These are phyloP conservation scores for Philhelius pedissequus DNA, from an alignment of 2,888 invertebrate genomes.

Conservation along the genomic window DNA sequence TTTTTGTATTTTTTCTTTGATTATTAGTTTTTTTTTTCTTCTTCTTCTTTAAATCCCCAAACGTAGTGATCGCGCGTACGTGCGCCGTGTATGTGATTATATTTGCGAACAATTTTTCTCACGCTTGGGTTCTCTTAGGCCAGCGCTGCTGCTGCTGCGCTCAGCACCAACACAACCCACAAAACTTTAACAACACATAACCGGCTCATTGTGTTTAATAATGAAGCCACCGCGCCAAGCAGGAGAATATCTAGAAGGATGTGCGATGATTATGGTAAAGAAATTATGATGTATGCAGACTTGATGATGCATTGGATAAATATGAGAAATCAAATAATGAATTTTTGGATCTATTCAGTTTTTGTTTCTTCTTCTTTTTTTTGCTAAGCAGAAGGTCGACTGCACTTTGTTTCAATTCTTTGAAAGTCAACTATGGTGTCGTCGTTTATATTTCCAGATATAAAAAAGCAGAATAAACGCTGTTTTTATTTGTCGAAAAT, in stretches of 20 bases:
- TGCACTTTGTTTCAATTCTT: slow-evolving; percentile 40
- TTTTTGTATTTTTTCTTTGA: slow-evolving; percentile 25
- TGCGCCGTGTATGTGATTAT: slow-evolving; percentile 68
- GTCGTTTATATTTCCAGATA: no score
- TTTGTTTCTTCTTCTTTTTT: neutral
- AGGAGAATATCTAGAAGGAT: slow-evolving; percentile 28
- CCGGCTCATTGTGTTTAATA: slow-evolving; percentile 54
- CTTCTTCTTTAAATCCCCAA: slow-evolving; percentile 55
- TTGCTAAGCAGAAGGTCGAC: neutral
- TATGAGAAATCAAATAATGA: slow-evolving; percentile 16
- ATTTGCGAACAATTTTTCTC: slow-evolving; percentile 67
- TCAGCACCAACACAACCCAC: slow-evolving; percentile 8
- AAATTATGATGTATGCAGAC: slow-evolving; percentile 58
- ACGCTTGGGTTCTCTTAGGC: slow-evolving; percentile 50
- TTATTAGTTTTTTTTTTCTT: slow-evolving; percentile 31
- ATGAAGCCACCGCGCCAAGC: slow-evolving; percentile 14
- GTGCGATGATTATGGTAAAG: slow-evolving; percentile 47
- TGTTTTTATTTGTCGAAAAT: no score
- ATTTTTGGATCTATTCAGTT: slow-evolving; percentile 4
- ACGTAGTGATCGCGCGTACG: slow-evolving; percentile 68
- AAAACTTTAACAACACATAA: slow-evolving; percentile 32
- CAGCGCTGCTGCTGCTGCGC: neutral
- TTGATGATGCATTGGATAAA: slow-evolving; percentile 35
- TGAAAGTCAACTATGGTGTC: neutral
- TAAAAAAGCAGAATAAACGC: no score